Percentiles rank a stretch among this genome's conserved stretches.
These are phyloP conservation scores for Euphonia xanthogaster DNA, from an alignment of 2,797 vertebrate genomes.

Conservation along the genomic window DNA sequence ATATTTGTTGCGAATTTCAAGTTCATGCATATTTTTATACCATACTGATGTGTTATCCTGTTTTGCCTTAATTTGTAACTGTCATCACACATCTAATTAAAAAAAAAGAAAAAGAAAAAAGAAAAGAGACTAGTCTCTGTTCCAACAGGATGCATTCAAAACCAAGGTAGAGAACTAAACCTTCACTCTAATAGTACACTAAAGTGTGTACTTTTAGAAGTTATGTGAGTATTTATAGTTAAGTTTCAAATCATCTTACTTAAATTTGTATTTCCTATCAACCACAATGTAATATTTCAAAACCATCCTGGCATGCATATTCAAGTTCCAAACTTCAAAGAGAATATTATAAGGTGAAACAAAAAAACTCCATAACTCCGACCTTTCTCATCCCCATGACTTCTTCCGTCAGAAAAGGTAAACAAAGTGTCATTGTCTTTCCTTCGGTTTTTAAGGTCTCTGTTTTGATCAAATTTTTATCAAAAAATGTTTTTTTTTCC, in stretches of 20 bases:
- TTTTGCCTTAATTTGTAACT: not conserved
- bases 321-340: not conserved
- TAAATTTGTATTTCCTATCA: not conserved
- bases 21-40: not conserved
- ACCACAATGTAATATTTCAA: not conserved
- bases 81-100: not conserved
- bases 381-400: not conserved
- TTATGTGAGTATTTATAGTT: not conserved
- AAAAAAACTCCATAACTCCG: not conserved
- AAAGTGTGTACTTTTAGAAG: not conserved
- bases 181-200: not conserved
- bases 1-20: not conserved
- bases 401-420: not conserved
- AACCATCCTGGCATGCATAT: not conserved
- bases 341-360: not conserved
- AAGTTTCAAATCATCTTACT: not conserved
- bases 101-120: not conserved
- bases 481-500: not conserved
- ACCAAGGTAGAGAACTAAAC: not conserved
- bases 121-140: not conserved
- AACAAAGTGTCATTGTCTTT: not conserved
- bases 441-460: not conserved
- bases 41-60: not conserved
- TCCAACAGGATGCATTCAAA: not conserved
- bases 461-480: not conserved